phyloP scores from a whole-genome alignment of 2,797 vertebrate species.

The Bradypus variegatus region DNA sequence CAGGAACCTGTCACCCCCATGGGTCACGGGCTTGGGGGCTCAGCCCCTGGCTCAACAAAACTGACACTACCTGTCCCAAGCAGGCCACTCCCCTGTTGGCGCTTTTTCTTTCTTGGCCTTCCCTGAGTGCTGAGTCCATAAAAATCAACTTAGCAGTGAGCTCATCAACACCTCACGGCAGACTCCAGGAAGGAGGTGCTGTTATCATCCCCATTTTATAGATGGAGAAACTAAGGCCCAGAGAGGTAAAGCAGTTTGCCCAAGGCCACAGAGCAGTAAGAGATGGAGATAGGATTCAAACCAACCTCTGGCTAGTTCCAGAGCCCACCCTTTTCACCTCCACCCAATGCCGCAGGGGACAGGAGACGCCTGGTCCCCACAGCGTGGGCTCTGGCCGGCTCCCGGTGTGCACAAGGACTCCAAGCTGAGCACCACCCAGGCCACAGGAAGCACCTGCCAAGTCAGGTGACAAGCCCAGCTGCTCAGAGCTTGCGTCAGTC shows the following conservation, averaged over 20 bases:
- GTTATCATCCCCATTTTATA: not conserved
- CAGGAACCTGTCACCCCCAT: not conserved
- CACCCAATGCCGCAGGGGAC: not conserved
- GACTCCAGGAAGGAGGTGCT: not conserved
- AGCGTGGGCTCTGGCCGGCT: not conserved
- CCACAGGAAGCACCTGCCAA: not conserved
- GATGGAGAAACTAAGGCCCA: not conserved
- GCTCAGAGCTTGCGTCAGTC: not conserved
- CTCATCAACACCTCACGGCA: not conserved
- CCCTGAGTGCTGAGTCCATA: not conserved
- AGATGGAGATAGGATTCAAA: not conserved
- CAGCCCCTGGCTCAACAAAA: not conserved
- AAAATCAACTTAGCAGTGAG: not conserved
- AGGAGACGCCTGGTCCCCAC: not conserved
- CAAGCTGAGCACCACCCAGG: not conserved
- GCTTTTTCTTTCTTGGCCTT: not conserved
- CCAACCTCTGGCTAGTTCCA: not conserved
- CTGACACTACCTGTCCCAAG: not conserved
- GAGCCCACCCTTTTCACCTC: not conserved
- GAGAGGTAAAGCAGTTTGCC: not conserved
- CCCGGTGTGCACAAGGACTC: not conserved
- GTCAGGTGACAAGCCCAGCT: accelerated
- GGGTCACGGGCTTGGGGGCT: not conserved
- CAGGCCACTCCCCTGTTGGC: not conserved
- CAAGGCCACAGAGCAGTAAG: not conserved